Conservation (phyloP, 1,140 invertebrate genomes). For the Potamilus streckersoni region DNA sequence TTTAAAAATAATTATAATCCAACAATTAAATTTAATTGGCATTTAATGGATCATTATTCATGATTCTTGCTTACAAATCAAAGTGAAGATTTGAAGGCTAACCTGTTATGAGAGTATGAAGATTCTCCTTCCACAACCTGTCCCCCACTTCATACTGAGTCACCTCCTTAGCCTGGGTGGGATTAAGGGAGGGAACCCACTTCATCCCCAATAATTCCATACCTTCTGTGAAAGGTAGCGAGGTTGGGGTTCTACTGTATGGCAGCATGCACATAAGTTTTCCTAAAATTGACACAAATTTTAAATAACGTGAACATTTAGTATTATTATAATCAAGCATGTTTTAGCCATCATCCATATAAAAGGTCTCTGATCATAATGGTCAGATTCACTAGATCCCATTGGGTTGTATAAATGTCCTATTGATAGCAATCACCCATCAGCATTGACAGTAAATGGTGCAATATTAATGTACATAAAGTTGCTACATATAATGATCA, state of each 20-base stretch:
- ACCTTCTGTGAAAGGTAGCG: constrained; percentile 40
- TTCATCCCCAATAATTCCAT: constrained; percentile 64
- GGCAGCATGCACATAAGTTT: constrained; percentile 52
- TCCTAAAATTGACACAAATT: constrained; percentile 32
- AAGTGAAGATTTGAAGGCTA: neutral
- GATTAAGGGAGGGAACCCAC: constrained; percentile 55
- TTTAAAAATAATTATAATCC: neutral
- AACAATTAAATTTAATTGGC: neutral
- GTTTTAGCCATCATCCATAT: too few species aligned
- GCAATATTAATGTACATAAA: too few species aligned
- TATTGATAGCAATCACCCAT: too few species aligned
- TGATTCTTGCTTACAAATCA: neutral
- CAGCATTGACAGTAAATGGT: too few species aligned
- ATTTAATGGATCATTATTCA: neutral
- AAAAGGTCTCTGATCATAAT: too few species aligned
- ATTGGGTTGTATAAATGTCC: too few species aligned
- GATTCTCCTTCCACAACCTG: constrained; percentile 53
- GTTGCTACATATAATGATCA: too few species aligned
- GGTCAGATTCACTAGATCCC: too few species aligned
- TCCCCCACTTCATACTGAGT: constrained; percentile 64
- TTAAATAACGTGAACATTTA: neutral
- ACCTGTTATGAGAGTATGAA: constrained; percentile 58
- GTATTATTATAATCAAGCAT: too few species aligned
- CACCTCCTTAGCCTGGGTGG: constrained; percentile 59
- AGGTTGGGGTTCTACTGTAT: constrained; percentile 45